Evolutionary conservation across 2,888 invertebrate genomes (phyloP), one percentile per base, ranked within the genome.

Genomic region (Gibbula magus): DNA sequence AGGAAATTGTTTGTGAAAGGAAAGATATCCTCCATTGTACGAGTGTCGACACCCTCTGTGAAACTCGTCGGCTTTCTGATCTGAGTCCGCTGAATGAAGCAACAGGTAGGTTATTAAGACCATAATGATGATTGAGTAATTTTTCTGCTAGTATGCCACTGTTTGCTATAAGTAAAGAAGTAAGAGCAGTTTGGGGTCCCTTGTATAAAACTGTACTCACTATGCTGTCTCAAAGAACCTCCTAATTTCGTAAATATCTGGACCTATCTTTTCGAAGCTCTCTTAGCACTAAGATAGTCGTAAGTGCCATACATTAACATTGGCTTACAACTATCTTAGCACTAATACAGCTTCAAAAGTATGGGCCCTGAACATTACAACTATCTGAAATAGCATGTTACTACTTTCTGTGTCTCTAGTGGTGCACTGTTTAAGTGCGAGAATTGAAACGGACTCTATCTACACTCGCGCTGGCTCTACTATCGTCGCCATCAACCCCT

Each of bases 401-500:
- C 2, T 78, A 73, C 56, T 54, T 53, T 56, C 39, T 83, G 35
- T 10, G 1, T 45, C 45, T 83, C 45, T 82, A 91, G 91, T 91
- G 8, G 74, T 91, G 76, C 78, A 78, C 7, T 91, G 91, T 77
- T 82, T 91, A 51, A 74, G 85, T 39, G 75, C 80, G 76, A 80
- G 91, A 56, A 89, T 86, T 82, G 39, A 54, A 3, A 35, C 35
- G 0, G 83, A 84, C 51, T 29, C 67, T 45, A 86, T 88, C 80
- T 91, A 91, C 86, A 91, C 91, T 0, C 74, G 80, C 32, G 91
- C 91, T 35, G 91, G 91, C 8, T 84, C 82, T 51, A 89, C 89
- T 0, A 80, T 91, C 32, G 84, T 91, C 3, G 91, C 91, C 32
- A 83, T 91, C 16, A 91, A 91, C 81, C 91, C 91, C 4, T 91